A percentile compares a stretch with the other conserved stretches of the same genome.
phyloP scores from a whole-genome alignment of 2,797 vertebrate species.

The Psittacula derbiana region DNA sequence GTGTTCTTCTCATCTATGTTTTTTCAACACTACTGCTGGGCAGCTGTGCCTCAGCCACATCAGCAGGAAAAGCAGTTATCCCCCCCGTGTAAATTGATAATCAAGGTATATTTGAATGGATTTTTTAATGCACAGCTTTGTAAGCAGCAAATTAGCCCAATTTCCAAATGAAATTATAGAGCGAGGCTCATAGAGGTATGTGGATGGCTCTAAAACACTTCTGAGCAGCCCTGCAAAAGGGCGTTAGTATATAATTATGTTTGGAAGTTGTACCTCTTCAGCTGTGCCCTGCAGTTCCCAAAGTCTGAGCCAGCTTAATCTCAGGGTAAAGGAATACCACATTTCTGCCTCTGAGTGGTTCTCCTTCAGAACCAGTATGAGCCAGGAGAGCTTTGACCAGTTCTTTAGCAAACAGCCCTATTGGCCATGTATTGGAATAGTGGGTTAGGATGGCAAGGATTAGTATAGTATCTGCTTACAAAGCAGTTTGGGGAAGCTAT shows the following conservation, averaged over 20 bases:
- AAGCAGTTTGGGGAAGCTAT: background rate
- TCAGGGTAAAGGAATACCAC: background rate
- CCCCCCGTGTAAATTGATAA: constrained; percentile 83
- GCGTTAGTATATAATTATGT: background rate
- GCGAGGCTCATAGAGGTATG: background rate
- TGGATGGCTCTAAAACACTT: background rate
- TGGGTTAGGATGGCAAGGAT: background rate
- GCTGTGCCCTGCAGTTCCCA: background rate
- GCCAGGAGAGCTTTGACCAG: background rate
- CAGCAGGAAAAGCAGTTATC: constrained; percentile 28
- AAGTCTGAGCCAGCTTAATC: background rate
- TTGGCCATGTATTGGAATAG: background rate
- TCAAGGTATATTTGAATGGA: constrained; percentile 82
- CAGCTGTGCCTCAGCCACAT: constrained; percentile 21
- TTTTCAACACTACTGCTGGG: constrained; percentile 86
- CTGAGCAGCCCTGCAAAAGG: background rate
- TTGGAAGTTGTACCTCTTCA: background rate
- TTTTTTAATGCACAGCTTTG: background rate
- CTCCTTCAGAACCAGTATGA: background rate
- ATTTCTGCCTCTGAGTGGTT: background rate
- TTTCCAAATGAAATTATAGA: background rate
- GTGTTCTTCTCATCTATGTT: constrained; percentile 89
- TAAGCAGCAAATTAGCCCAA: background rate
- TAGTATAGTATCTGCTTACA: background rate
- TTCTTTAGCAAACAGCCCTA: background rate